A percentile compares a stretch with the other conserved stretches of the same genome.
Evolutionary conservation across 2,113 vertebrate species (phyloP).

Genomic region (Lycocorax pyrrhopterus): DNA sequence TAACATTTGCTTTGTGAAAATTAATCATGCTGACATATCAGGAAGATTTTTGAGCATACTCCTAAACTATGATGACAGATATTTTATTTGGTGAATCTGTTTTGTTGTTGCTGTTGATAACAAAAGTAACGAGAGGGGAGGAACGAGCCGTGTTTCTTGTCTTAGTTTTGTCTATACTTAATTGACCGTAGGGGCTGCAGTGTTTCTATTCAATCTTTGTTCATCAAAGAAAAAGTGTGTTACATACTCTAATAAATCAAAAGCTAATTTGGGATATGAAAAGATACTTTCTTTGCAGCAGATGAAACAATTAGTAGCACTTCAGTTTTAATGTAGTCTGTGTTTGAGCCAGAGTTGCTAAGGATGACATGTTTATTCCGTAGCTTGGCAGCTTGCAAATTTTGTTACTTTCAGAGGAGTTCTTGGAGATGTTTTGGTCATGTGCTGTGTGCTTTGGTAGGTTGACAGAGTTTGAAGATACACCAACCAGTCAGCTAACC

Average conservation of each 20-base stretch:
- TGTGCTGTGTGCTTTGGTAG: conserved; percentile 62
- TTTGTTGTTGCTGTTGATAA: background rate
- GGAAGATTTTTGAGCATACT: background rate
- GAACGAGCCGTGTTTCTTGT: background rate
- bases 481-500: conserved; percentile 93
- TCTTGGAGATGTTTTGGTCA: background rate
- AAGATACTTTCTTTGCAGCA: conserved; percentile 4
- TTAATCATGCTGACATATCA: background rate
- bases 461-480: conserved; percentile 92
- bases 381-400: background rate
- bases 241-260: background rate
- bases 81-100: background rate
- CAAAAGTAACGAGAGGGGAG: background rate
- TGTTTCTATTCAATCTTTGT: background rate
- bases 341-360: background rate
- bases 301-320: background rate
- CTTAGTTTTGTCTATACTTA: background rate
- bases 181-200: background rate
- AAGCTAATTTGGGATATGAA: background rate
- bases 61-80: background rate
- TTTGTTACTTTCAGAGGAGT: background rate
- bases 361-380: background rate
- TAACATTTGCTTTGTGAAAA: background rate
- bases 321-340: background rate
- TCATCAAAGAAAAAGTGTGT: background rate